These are phyloP conservation scores for Marasmarcha lunaedactyla DNA, from an alignment of 2,888 invertebrate species.

Conservation along the genomic window DNA sequence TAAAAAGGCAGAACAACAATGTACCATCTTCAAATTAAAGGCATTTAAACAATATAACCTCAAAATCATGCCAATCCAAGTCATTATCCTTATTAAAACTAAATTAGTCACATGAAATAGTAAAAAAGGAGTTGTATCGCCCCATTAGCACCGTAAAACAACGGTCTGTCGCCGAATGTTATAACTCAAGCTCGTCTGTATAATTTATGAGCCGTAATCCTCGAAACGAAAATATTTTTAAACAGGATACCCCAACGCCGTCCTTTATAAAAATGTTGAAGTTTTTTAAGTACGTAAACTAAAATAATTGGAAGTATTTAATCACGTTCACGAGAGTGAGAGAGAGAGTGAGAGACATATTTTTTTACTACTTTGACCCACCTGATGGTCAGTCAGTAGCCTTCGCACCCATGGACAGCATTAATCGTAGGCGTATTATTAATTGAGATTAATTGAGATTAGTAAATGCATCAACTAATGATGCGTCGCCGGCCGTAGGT, in stretches of 20 bases:
- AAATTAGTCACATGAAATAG: slow-evolving; percentile 6
- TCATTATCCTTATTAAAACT: not conserved
- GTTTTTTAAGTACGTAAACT: slow-evolving; percentile 37
- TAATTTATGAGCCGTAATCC: slow-evolving; percentile 50
- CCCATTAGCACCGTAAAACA: slow-evolving; percentile 43
- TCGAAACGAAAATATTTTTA: slow-evolving; percentile 7
- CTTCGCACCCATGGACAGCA: too few species aligned
- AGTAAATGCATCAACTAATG: too few species aligned
- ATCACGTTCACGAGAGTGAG: slow-evolving; percentile 1
- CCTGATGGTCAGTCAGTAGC: too few species aligned
- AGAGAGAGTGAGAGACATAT: too few species aligned
- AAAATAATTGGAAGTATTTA: slow-evolving; percentile 25
- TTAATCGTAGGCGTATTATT: too few species aligned
- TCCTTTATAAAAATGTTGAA: slow-evolving; percentile 37
- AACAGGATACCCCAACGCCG: slow-evolving; percentile 11
- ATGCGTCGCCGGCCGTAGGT: too few species aligned
- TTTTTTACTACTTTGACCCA: too few species aligned
- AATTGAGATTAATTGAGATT: too few species aligned
- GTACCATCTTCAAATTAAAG: too few species aligned
- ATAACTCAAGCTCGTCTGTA: slow-evolving; percentile 45
- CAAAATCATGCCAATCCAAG: not conserved
- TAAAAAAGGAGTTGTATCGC: slow-evolving; percentile 23
- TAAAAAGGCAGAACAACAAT: too few species aligned
- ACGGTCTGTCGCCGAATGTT: slow-evolving; percentile 41
- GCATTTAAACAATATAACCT: too few species aligned